Conservation (phyloP, 2,113 vertebrate genomes). For the Mus spicilegus region DNA sequence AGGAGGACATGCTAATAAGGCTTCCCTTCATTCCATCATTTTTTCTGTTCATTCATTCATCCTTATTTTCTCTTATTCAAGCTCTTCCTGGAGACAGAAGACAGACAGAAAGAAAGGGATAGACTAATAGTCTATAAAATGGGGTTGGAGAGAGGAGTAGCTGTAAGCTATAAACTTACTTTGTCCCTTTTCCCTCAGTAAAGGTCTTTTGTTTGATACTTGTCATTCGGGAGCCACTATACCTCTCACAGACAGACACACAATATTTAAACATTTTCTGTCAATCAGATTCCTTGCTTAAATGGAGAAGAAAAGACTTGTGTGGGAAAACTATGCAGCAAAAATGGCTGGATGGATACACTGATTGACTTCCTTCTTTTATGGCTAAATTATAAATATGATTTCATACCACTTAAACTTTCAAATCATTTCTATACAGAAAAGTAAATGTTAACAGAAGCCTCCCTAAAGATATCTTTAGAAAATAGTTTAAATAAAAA, state of each 20-base stretch:
- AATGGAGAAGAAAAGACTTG: background rate
- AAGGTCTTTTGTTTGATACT: constrained; percentile 60
- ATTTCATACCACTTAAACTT: background rate
- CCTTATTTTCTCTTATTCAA: background rate
- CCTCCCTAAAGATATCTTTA: background rate
- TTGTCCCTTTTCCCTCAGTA: background rate
- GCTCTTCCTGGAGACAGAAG: background rate
- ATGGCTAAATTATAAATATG: background rate
- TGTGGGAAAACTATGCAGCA: constrained; percentile 7
- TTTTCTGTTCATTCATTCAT: background rate
- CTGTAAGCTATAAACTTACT: background rate
- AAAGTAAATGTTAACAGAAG: background rate
- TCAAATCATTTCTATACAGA: constrained; percentile 31
- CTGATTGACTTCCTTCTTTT: background rate
- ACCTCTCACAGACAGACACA: constrained; percentile 45
- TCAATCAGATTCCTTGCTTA: constrained; percentile 13
- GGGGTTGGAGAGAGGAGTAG: background rate
- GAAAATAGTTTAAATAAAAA: constrained; percentile 55
- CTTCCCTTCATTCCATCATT: background rate
- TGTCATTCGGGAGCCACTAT: constrained; percentile 4
- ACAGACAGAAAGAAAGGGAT: background rate
- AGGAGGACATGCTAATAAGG: background rate
- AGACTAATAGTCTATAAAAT: background rate
- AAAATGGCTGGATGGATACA: background rate
- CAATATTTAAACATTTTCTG: constrained; percentile 51